phyloP scores from a whole-genome alignment of 2,113 vertebrate species.

The Epinephelus lanceolatus region DNA sequence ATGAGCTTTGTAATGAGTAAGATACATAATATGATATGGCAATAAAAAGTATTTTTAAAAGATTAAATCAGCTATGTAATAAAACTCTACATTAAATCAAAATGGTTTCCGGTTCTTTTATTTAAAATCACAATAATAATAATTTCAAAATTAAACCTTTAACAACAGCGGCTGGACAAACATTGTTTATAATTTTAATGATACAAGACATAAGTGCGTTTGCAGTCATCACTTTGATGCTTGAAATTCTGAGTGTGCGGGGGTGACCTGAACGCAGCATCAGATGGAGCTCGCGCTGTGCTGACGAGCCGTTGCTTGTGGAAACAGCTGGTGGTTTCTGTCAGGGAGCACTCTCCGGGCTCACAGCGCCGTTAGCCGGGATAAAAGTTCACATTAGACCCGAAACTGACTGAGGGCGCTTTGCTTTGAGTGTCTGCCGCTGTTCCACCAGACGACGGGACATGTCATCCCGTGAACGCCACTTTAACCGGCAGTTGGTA shows the following conservation, averaged over 20 bases:
- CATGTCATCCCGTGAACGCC: slow-evolving; percentile 51
- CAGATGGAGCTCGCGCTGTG: slow-evolving; percentile 38
- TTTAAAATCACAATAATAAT: too few species aligned
- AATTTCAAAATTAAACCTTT: too few species aligned
- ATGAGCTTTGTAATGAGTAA: too few species aligned
- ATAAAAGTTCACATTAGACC: slow-evolving; percentile 54
- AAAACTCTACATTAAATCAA: too few species aligned
- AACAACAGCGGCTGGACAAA: too few species aligned
- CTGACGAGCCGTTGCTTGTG: slow-evolving; percentile 78
- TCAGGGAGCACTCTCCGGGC: slow-evolving; percentile 40
- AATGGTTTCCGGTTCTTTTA: too few species aligned
- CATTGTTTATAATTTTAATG: not conserved
- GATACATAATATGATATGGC: too few species aligned
- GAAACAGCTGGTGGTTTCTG: slow-evolving; percentile 82
- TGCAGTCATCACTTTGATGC: too few species aligned
- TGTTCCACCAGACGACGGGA: not conserved
- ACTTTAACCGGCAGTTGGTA: slow-evolving; percentile 55
- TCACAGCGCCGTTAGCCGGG: slow-evolving; percentile 10
- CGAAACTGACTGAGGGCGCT: slow-evolving; percentile 21
- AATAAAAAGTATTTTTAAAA: too few species aligned
- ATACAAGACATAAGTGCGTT: not conserved
- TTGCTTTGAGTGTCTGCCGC: not conserved
- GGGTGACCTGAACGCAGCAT: slow-evolving; percentile 63
- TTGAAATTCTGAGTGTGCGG: not conserved
- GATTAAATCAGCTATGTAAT: too few species aligned